Evolutionary conservation across 2,113 vertebrate genomes (phyloP), one percentile per base, ranked within the genome.

Genomic region (Madoqua kirkii): DNA sequence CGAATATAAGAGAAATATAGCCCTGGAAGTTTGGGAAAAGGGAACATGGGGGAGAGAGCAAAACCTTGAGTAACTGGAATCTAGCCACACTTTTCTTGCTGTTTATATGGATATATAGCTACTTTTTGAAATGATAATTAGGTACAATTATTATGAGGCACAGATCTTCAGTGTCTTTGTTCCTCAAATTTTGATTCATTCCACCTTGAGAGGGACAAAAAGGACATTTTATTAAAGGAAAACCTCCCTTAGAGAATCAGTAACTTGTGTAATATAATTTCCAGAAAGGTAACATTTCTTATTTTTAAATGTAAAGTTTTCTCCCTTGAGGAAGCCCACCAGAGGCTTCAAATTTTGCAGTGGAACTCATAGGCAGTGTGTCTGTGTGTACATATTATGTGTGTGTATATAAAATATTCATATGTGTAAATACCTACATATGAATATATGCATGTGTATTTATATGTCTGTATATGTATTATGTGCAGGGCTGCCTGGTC

Each of bases 281-380:
- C 36, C 50, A 93, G 23, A 19, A 92, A 50, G 45, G 50, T 25
- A 59, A 57, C n/a, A 12, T 43, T 76, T 8, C 45, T 81, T 81
- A 81, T 86, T 95, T 96, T 67, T 95, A 95, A 92, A 82, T 87
- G 40, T 50, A 67, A 45, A 31, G 1, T 92, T 97, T 55, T 27
- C 36, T 84, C 87, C 16, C 7, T 33, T 40, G 50, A 94, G 74
- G 19, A 87, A 92, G 14, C 57, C 40, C 27, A 84, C 36, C 14
- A 52, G 54, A 97, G 93, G 7, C 33, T 93, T 67, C 4, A 62
- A 0, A 23, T 91, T 96, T 95, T 94, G 50, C 57, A 67, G 0
- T 57, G 71, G 50, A 95, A 67, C 29, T 89, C 23, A 82, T 16
- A 95, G 67, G 48, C 74, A 95, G 40, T 62, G 5, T 79, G 55